Percentiles rank a stretch among this genome's conserved stretches.
Conservation (phyloP, 2,113 vertebrate species). For the Ranitomeya variabilis region DNA sequence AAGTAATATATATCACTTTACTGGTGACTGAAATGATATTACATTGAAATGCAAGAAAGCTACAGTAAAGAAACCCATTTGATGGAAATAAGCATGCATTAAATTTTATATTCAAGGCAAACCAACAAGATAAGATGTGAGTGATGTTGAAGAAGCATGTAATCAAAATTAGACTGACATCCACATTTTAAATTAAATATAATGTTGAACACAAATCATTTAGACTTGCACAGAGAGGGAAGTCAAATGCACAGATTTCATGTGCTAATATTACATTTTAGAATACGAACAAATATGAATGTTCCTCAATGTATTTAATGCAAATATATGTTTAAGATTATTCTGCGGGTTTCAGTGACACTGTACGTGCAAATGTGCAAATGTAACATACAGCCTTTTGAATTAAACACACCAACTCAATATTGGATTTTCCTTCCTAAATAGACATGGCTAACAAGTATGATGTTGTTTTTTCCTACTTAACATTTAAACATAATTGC, state of each 20-base stretch:
- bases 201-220: constrained; percentile 48
- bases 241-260: constrained; percentile 22
- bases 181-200: constrained; percentile 55
- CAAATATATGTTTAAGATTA: constrained; percentile 39
- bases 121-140: constrained; percentile 50
- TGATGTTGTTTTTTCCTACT: neutral
- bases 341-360: neutral
- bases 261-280: constrained; percentile 8
- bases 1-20: constrained; percentile 31
- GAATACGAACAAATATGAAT: neutral
- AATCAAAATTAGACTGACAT: constrained; percentile 55
- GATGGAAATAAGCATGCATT: constrained; percentile 42
- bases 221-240: neutral
- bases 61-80: constrained; percentile 43
- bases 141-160: constrained; percentile 50
- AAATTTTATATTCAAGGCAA: constrained; percentile 48
- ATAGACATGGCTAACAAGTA: neutral
- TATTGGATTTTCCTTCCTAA: neutral
- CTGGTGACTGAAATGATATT: constrained; percentile 41
- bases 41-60: constrained; percentile 36
- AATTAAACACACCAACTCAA: neutral
- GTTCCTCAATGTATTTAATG: constrained; percentile 17
- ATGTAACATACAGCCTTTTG: neutral
- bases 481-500: neutral
- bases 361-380: neutral